phyloP scores from a whole-genome alignment of 2,888 invertebrate genomes.

The Plagiodera versicolora region DNA sequence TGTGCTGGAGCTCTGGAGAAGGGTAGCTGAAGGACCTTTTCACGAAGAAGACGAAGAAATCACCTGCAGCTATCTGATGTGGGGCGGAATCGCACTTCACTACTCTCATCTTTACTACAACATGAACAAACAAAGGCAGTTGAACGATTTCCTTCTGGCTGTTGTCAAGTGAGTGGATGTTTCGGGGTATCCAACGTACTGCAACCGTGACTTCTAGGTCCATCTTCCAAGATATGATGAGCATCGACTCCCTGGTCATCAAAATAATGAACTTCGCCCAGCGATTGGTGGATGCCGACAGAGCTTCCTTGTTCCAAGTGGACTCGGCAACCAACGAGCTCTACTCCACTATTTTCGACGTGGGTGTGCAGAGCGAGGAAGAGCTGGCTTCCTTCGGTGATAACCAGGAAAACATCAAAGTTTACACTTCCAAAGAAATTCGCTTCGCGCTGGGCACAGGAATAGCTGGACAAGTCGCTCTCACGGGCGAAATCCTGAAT shows the following conservation, averaged over 20 bases:
- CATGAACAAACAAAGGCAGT: slow-evolving; percentile 70
- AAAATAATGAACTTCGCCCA: slow-evolving; percentile 85
- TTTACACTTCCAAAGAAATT: slow-evolving; percentile 58
- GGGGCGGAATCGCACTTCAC: slow-evolving; percentile 72
- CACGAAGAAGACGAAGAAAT: slow-evolving; percentile 71
- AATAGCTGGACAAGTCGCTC: slow-evolving; percentile 81
- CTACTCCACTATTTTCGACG: slow-evolving; percentile 81
- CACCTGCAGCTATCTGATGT: slow-evolving; percentile 65
- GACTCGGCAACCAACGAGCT: slow-evolving; percentile 73
- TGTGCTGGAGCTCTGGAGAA: slow-evolving; percentile 70
- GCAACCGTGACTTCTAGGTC: no score
- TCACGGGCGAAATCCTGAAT: slow-evolving; percentile 77
- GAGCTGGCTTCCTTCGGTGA: slow-evolving; percentile 2
- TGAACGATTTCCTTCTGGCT: slow-evolving; percentile 76
- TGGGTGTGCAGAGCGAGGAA: slow-evolving; percentile 55
- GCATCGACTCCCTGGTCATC: slow-evolving; percentile 78
- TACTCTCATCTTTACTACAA: slow-evolving; percentile 69
- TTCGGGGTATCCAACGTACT: no score
- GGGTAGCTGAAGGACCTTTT: slow-evolving; percentile 58
- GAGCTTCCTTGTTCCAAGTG: slow-evolving; percentile 81
- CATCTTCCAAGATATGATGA: slow-evolving; percentile 86
- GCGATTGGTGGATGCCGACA: slow-evolving; percentile 77
- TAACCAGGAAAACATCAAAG: slow-evolving; percentile 37
- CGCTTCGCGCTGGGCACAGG: slow-evolving; percentile 76
- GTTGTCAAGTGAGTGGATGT: slow-evolving; percentile 74